phyloP scores from a whole-genome alignment of 2,113 vertebrate genomes.

The Notarius quadriscutis region DNA sequence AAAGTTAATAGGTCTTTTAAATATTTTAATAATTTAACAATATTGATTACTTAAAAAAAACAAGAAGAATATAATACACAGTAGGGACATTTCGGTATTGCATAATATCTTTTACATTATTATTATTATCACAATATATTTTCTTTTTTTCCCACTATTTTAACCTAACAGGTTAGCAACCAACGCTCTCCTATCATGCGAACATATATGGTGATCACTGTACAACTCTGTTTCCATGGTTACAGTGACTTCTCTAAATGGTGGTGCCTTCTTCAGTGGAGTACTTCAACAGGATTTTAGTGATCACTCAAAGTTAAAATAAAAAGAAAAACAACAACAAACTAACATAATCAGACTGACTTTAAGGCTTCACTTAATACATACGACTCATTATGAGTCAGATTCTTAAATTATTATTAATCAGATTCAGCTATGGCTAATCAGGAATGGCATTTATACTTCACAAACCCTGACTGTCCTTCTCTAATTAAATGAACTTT shows the following conservation, averaged over 20 bases:
- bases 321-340: neutral
- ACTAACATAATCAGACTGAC: neutral
- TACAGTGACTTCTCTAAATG: neutral
- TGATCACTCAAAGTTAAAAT: neutral
- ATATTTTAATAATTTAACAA: neutral
- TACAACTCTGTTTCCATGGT: neutral
- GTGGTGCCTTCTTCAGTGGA: neutral
- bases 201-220: neutral
- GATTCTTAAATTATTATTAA: neutral
- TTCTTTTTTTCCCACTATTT: neutral
- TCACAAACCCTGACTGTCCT: neutral
- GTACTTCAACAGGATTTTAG: neutral
- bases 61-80: neutral
- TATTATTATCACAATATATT: neutral
- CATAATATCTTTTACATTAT: neutral
- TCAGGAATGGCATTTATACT: constrained; percentile 5
- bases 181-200: too few species aligned
- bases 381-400: neutral
- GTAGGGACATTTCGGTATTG: neutral
- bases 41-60: neutral
- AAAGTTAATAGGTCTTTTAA: neutral
- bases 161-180: neutral
- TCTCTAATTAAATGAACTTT: neutral
- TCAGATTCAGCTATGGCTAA: neutral
- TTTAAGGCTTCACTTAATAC: neutral